Evolutionary conservation across 1,140 invertebrate species (phyloP).

Genomic region (Drosophila busckii): DNA sequence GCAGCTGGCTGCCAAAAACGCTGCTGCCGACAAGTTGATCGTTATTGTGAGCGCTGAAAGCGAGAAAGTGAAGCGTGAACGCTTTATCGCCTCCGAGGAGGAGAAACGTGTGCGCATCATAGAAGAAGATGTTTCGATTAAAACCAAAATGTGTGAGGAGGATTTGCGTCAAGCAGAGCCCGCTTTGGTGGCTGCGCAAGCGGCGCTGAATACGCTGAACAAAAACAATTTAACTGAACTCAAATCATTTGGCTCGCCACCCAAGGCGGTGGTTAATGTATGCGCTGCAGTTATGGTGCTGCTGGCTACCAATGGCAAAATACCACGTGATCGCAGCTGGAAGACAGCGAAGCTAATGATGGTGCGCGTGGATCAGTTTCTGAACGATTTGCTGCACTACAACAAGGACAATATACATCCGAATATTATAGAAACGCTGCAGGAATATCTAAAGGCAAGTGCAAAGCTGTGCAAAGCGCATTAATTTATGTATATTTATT

Average conservation of each 20-base stretch:
- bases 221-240: slow-evolving; percentile 96
- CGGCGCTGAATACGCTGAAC: slow-evolving; percentile 94
- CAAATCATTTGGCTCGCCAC: slow-evolving; percentile 95
- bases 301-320: slow-evolving; percentile 90
- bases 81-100: slow-evolving; percentile 87
- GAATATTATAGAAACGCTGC: slow-evolving; percentile 87
- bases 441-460: slow-evolving; percentile 79
- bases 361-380: slow-evolving; percentile 88
- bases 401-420: slow-evolving; percentile 97
- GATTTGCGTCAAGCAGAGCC: slow-evolving; percentile 96
- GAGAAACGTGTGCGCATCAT: slow-evolving; percentile 93
- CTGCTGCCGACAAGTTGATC: slow-evolving; percentile 93
- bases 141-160: slow-evolving; percentile 91
- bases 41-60: slow-evolving; percentile 92
- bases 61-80: slow-evolving; percentile 93
- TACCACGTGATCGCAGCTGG: slow-evolving; percentile 96
- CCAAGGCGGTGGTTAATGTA: slow-evolving; percentile 91
- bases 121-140: slow-evolving; percentile 88
- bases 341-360: slow-evolving; percentile 91
- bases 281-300: slow-evolving; percentile 93
- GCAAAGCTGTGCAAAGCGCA: not conserved
- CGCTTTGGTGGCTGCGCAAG: slow-evolving; percentile 92
- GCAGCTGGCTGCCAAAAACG: slow-evolving; percentile 91
- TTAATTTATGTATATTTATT: not conserved
- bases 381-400: slow-evolving; percentile 91